A percentile compares a stretch with the other conserved stretches of the same genome.
Conservation (phyloP, 2,888 invertebrate genomes). For the Apamea anceps region DNA sequence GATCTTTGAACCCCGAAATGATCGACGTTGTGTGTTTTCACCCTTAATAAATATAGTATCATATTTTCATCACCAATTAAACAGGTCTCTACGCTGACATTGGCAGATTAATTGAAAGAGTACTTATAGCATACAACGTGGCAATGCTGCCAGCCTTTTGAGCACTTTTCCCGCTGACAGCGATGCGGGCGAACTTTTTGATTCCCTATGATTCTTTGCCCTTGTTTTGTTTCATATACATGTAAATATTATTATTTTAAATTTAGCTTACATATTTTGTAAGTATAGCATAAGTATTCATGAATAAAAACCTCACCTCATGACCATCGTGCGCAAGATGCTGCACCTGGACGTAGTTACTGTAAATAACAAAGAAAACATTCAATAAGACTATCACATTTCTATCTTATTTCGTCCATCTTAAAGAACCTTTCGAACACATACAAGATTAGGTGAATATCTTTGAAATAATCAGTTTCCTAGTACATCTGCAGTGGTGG, state of each 20-base stretch:
- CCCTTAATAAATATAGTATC: neutral
- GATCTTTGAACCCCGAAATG: neutral
- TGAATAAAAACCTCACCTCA: constrained; percentile 85
- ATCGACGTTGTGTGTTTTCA: neutral
- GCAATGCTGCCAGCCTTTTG: neutral
- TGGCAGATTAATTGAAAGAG: neutral
- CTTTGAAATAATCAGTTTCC: neutral
- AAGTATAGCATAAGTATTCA: neutral
- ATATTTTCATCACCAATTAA: constrained; percentile 3
- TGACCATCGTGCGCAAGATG: constrained; percentile 96
- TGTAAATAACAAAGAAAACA: constrained; percentile 85
- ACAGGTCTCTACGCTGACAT: neutral
- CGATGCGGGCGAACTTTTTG: neutral
- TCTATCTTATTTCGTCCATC: neutral
- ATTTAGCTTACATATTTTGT: neutral
- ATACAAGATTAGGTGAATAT: neutral
- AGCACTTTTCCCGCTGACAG: neutral
- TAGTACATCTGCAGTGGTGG: neutral
- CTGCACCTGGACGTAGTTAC: constrained; percentile 98
- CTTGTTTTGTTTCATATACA: neutral
- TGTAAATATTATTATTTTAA: neutral
- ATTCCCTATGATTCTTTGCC: neutral
- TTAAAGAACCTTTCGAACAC: neutral
- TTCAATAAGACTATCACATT: neutral
- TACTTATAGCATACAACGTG: neutral